These are phyloP conservation scores for Picathartes gymnocephalus DNA, from an alignment of 2,113 vertebrate genomes.

Conservation along the genomic window DNA sequence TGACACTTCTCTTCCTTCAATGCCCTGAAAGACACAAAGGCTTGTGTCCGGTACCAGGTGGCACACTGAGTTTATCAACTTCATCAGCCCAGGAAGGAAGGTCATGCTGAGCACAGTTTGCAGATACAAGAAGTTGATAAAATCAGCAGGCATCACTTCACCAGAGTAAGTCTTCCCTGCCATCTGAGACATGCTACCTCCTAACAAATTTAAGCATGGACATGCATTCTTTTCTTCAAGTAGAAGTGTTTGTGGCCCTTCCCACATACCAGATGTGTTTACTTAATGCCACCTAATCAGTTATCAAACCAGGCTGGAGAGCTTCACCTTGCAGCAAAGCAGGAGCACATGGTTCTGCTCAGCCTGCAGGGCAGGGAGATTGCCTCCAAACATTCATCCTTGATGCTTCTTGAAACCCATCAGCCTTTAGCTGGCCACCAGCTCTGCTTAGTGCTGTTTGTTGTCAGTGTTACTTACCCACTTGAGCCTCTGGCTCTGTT, in stretches of 20 bases:
- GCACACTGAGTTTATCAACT: neutral
- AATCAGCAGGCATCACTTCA: neutral
- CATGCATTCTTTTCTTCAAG: neutral
- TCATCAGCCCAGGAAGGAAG: neutral
- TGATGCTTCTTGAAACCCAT: neutral
- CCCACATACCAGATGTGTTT: neutral
- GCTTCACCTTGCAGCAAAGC: neutral
- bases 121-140: neutral
- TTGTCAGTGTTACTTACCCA: neutral
- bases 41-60: neutral
- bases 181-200: neutral
- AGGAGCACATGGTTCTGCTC: rapidly evolving
- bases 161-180: neutral
- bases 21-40: neutral
- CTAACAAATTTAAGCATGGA: neutral
- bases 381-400: rapidly evolving
- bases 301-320: neutral
- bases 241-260: neutral
- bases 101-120: neutral
- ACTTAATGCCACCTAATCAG: neutral
- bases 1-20: neutral
- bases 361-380: neutral
- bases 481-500: neutral
- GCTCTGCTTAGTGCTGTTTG: neutral
- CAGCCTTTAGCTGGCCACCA: neutral